Percentiles rank a stretch among this genome's conserved stretches.
These are phyloP conservation scores for Acarapis woodi DNA, from an alignment of 1,140 invertebrate genomes.

Conservation along the genomic window DNA sequence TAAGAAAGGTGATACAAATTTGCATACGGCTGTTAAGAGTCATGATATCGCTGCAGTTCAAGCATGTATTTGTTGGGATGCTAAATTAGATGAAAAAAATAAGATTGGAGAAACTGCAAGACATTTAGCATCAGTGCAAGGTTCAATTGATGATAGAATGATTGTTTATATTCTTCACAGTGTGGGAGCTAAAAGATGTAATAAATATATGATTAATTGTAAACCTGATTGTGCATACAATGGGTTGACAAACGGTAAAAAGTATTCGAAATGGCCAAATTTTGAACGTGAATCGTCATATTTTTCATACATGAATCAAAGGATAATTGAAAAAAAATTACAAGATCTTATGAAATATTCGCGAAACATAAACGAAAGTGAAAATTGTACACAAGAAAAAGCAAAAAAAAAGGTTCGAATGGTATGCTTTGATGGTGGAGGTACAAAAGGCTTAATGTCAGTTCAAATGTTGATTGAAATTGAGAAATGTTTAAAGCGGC, in stretches of 20 bases:
- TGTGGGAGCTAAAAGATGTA: conserved; percentile 9
- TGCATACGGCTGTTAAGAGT: conserved; percentile 28
- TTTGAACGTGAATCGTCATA: conserved; percentile 17
- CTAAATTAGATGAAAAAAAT: conserved; percentile 30
- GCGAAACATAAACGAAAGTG: not conserved
- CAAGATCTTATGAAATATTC: not conserved
- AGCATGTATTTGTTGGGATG: conserved; percentile 61
- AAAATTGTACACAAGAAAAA: not conserved
- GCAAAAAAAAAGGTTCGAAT: not conserved
- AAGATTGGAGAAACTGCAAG: conserved; percentile 36
- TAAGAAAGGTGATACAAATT: conserved; percentile 30
- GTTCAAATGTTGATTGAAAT: conserved; percentile 59
- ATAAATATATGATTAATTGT: conserved; percentile 1
- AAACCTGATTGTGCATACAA: conserved; percentile 19
- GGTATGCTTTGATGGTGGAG: conserved; percentile 32
- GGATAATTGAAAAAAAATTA: conserved; percentile 3
- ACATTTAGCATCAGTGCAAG: conserved; percentile 29
- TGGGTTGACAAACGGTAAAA: conserved; percentile 13
- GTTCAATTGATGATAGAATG: conserved; percentile 9
- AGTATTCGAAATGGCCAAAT: not conserved
- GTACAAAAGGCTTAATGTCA: conserved; percentile 61
- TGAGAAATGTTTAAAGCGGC: conserved; percentile 30
- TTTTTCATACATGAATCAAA: not conserved
- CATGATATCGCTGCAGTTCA: conserved; percentile 17
- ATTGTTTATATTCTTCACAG: conserved; percentile 6